Evolutionary conservation across 2,888 invertebrate species (phyloP).

Genomic region (Ectemnius cavifrons): DNA sequence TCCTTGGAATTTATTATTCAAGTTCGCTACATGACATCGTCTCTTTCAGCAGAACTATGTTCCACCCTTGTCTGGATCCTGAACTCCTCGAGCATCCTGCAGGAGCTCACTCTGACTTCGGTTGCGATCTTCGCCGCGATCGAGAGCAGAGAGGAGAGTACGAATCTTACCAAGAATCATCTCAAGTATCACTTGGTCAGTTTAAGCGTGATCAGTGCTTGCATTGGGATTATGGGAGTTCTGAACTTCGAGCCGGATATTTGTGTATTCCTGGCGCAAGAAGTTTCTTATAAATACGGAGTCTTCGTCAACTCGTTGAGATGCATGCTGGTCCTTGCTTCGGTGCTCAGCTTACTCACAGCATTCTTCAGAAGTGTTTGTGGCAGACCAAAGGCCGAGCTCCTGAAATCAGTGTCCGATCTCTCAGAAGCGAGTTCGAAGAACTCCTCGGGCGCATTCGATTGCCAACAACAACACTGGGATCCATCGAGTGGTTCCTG

Average conservation of each 20-base stretch:
- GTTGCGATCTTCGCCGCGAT: conserved; percentile 75
- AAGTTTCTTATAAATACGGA: conserved; percentile 72
- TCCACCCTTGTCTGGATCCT: conserved; percentile 78
- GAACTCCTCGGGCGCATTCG: conserved; percentile 73
- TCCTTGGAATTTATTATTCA: neutral
- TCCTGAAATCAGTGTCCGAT: conserved; percentile 73
- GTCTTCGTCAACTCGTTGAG: conserved; percentile 71
- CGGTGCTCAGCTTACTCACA: conserved; percentile 61
- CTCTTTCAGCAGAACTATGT: conserved; percentile 71
- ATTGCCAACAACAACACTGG: conserved; percentile 75
- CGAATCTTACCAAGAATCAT: conserved; percentile 74
- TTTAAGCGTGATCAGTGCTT: conserved; percentile 77
- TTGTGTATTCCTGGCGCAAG: conserved; percentile 73
- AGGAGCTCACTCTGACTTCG: conserved; percentile 78
- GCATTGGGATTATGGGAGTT: conserved; percentile 79
- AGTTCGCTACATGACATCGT: neutral
- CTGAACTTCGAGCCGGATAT: conserved; percentile 74
- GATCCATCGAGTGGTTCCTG: conserved; percentile 79
- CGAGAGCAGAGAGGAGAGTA: conserved; percentile 65
- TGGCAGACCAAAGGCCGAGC: conserved; percentile 66
- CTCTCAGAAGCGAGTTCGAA: conserved; percentile 74
- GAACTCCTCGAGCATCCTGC: conserved; percentile 78
- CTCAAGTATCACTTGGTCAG: conserved; percentile 79
- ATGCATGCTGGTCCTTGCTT: conserved; percentile 61
- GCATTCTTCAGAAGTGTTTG: conserved; percentile 60